phyloP scores from a whole-genome alignment of 2,888 invertebrate species.

The Copidosoma aretas region DNA sequence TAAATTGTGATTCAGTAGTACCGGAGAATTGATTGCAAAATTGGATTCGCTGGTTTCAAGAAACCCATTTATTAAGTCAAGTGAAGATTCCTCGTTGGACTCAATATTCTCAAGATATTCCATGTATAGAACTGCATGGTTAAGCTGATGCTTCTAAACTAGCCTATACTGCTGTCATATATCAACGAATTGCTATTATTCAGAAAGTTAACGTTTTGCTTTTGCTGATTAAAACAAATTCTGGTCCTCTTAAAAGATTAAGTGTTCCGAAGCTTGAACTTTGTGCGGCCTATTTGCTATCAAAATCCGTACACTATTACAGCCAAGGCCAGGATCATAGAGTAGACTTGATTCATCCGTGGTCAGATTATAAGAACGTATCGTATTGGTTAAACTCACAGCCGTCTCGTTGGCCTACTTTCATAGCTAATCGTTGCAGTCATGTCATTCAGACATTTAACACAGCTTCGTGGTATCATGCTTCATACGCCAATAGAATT shows the following conservation, averaged over 20 bases:
- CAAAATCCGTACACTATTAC: neutral
- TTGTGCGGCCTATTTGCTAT: neutral
- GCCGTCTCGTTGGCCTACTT: neutral
- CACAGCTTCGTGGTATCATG: neutral
- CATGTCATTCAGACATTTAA: neutral
- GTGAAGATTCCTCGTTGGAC: neutral
- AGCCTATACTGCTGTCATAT: neutral
- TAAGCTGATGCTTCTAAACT: slow-evolving; percentile 3
- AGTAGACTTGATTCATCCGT: neutral
- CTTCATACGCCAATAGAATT: too few relatives aligned
- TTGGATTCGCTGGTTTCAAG: neutral
- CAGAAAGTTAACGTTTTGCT: neutral
- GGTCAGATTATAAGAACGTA: neutral
- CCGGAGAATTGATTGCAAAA: neutral
- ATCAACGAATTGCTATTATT: neutral
- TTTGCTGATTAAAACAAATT: neutral
- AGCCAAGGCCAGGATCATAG: neutral
- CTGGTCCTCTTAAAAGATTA: neutral
- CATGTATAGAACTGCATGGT: neutral
- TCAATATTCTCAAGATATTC: neutral
- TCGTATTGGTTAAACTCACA: neutral
- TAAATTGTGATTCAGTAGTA: neutral
- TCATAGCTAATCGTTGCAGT: neutral
- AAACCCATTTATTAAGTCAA: neutral
- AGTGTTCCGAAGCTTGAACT: slow-evolving; percentile 3